Evolutionary conservation across 2,888 invertebrate species (phyloP).

Genomic region (Acholoe squamosa): DNA sequence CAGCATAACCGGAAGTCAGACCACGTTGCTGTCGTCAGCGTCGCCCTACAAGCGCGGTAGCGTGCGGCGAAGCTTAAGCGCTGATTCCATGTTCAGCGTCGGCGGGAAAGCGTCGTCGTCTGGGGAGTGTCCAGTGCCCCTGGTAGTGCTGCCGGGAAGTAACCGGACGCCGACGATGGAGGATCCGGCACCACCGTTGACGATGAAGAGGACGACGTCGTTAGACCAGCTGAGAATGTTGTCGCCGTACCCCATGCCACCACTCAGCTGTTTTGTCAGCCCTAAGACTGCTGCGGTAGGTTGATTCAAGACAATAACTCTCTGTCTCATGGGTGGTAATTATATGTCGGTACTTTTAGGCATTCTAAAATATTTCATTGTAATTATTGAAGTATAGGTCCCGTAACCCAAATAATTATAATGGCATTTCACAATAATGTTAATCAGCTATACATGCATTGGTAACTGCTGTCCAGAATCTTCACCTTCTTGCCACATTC

Average conservation of each 20-base stretch:
- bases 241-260: slow-evolving; percentile 47
- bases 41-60: slow-evolving; percentile 3
- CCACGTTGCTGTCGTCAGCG: background rate
- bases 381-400: too few species aligned
- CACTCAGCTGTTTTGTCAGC: background rate
- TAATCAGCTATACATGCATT: too few species aligned
- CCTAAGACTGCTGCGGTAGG: slow-evolving; percentile 14
- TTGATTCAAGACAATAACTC: too few species aligned
- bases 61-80: slow-evolving; percentile 24
- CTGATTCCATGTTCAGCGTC: slow-evolving; percentile 19
- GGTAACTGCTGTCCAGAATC: too few species aligned
- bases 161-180: background rate
- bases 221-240: slow-evolving; percentile 10
- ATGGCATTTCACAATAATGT: too few species aligned
- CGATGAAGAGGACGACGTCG: slow-evolving; percentile 40
- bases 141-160: background rate
- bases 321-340: too few species aligned
- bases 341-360: too few species aligned
- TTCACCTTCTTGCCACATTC: too few species aligned
- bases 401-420: too few species aligned
- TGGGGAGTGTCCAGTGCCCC: background rate
- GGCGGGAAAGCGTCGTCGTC: background rate
- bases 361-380: too few species aligned
- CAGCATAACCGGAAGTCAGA: slow-evolving; percentile 44
- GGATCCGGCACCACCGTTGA: background rate